These are phyloP conservation scores for Ceyx margarethae DNA, from an alignment of 2,113 vertebrate species.

Conservation along the genomic window DNA sequence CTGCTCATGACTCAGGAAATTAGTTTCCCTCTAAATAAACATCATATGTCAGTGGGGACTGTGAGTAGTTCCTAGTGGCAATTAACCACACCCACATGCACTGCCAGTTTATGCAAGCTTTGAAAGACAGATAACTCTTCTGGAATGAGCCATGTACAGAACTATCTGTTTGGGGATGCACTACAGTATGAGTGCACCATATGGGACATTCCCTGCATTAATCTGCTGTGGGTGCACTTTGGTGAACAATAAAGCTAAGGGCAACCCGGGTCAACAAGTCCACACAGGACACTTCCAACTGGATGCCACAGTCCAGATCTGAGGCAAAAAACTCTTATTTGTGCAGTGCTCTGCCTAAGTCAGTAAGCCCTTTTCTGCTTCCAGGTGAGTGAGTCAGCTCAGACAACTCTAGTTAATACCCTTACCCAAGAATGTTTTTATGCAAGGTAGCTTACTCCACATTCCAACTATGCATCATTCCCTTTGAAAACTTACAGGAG, in stretches of 20 bases:
- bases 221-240: background rate
- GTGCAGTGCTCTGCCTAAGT: background rate
- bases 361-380: background rate
- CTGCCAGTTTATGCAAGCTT: slow-evolving; percentile 7
- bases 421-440: background rate
- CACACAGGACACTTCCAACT: background rate
- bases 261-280: background rate
- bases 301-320: background rate
- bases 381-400: background rate
- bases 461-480: background rate
- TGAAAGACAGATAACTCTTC: background rate
- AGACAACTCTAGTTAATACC: background rate
- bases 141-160: background rate
- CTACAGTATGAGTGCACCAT: background rate
- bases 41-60: slow-evolving; percentile 24
- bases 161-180: background rate
- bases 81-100: background rate
- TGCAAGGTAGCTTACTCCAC: background rate
- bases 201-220: background rate
- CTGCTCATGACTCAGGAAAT: slow-evolving; percentile 25
- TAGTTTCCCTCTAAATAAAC: slow-evolving; percentile 32
- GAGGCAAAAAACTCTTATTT: background rate
- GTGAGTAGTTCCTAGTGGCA: slow-evolving; percentile 8
- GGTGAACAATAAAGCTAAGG: background rate
- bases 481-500: background rate